Conservation (phyloP, 2,888 invertebrate genomes). For the Stratiomys singularior region DNA sequence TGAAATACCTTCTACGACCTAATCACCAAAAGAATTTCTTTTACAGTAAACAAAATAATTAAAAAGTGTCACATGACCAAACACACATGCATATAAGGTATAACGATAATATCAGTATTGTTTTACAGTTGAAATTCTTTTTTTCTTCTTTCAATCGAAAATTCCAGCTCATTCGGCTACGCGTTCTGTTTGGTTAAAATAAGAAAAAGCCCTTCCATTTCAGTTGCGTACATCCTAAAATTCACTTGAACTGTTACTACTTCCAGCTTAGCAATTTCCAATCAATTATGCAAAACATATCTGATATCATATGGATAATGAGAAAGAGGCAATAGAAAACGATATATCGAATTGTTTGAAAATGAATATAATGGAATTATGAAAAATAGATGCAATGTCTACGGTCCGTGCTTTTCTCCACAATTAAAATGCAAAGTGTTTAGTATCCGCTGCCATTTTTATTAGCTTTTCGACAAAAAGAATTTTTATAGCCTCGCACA, state of each 20-base stretch:
- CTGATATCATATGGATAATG: background rate
- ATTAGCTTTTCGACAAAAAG: slow-evolving; percentile 45
- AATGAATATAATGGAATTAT: background rate
- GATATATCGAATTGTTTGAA: background rate
- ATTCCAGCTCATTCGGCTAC: too few species aligned
- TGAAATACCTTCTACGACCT: too few species aligned
- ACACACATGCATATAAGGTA: too few species aligned
- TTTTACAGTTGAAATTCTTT: too few species aligned
- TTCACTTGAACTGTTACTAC: background rate
- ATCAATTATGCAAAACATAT: background rate
- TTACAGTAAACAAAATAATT: too few species aligned
- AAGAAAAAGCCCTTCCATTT: too few species aligned
- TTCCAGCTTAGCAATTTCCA: background rate
- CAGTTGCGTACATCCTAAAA: background rate
- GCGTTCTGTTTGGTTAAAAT: too few species aligned
- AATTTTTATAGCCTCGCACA: slow-evolving; percentile 42
- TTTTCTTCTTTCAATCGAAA: too few species aligned
- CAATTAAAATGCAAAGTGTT: slow-evolving; percentile 48
- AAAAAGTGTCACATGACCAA: too few species aligned
- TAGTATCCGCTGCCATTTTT: slow-evolving; percentile 47
- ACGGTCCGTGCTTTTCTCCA: background rate
- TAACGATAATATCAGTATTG: too few species aligned
- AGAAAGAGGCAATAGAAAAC: slow-evolving; percentile 10
- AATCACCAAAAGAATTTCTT: too few species aligned
- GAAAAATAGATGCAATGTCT: slow-evolving; percentile 7